These are phyloP conservation scores for Pycnonotus jocosus DNA, from an alignment of 2,113 vertebrate genomes.

Conservation along the genomic window DNA sequence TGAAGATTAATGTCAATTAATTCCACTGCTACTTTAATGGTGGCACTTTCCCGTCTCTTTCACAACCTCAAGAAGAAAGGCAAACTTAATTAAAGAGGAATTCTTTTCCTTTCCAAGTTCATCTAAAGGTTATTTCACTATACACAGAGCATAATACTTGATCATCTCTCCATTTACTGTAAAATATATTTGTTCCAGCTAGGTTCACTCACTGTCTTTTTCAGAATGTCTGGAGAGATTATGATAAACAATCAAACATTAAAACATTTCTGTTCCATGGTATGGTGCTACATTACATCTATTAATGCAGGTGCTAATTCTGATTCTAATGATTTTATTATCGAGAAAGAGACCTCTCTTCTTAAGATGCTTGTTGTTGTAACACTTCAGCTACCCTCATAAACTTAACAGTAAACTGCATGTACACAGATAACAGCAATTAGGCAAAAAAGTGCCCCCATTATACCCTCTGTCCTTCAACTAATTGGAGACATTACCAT, in stretches of 20 bases:
- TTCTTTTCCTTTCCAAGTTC: neutral
- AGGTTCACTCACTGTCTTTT: neutral
- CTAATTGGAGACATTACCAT: slow-evolving; percentile 21
- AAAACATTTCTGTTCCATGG: neutral
- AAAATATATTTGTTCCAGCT: neutral
- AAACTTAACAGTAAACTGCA: neutral
- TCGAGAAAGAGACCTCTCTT: neutral
- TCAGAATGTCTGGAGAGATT: neutral
- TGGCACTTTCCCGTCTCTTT: neutral
- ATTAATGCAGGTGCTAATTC: neutral
- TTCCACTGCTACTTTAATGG: neutral
- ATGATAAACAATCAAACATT: neutral
- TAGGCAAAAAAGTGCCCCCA: neutral
- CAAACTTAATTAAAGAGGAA: slow-evolving; percentile 14
- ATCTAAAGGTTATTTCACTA: neutral
- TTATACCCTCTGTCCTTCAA: slow-evolving; percentile 11
- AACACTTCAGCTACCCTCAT: neutral
- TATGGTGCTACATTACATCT: neutral
- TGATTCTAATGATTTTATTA: neutral
- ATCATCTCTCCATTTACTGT: neutral
- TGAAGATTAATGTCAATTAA: neutral
- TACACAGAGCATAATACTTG: neutral
- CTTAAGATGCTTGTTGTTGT: neutral
- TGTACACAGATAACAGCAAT: neutral
- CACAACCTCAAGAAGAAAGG: neutral